Conservation (phyloP, 1,140 invertebrate genomes). For the Caerostris extrusa region DNA sequence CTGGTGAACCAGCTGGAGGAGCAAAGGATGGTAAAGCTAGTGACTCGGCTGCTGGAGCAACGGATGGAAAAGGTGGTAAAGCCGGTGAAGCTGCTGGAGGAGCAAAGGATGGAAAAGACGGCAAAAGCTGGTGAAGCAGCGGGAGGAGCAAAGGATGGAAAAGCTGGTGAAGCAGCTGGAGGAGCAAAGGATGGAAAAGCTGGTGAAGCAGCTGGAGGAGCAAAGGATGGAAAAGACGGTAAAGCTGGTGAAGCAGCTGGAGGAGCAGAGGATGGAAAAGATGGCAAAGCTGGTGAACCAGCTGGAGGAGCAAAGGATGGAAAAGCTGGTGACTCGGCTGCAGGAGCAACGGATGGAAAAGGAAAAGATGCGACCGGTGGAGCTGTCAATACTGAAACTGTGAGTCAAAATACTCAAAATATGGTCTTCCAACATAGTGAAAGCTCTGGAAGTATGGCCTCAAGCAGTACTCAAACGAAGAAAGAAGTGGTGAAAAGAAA, state of each 20-base stretch:
- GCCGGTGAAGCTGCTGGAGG: neutral
- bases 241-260: neutral
- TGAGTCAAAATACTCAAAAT: neutral
- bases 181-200: neutral
- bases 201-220: too few relatives aligned
- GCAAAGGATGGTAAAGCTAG: neutral
- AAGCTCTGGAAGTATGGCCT: neutral
- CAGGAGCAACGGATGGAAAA: neutral
- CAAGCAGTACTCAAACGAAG: neutral
- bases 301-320: neutral
- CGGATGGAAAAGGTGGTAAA: neutral
- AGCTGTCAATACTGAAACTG: neutral
- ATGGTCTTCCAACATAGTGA: neutral
- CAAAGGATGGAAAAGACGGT: neutral
- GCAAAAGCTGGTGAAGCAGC: neutral
- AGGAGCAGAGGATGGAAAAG: neutral
- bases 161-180: too few relatives aligned
- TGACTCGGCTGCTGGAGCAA: neutral
- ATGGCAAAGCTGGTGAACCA: neutral
- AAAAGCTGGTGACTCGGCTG: neutral
- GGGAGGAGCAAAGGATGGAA: neutral
- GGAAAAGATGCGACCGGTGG: neutral
- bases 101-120: neutral
- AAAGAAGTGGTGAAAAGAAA: neutral
- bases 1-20: neutral